Conservation (phyloP, 2,797 vertebrate species). For the Semaprochilodus insignis region DNA sequence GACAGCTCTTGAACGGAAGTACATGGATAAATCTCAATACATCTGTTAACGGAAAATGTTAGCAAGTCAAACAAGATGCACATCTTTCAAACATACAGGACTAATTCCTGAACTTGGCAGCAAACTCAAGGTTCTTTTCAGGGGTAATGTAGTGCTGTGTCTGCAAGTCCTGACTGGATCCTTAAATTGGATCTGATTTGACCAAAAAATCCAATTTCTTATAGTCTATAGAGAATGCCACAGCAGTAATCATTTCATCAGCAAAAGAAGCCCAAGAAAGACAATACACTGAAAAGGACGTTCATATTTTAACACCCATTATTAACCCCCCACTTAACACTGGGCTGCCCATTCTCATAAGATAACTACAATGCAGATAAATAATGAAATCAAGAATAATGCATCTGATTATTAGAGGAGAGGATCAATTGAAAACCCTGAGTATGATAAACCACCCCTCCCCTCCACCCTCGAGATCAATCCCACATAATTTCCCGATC, state of each 20-base stretch:
- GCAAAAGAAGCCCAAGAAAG: slow-evolving; percentile 14
- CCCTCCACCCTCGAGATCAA: slow-evolving; percentile 77
- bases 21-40: neutral
- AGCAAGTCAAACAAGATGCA: neutral
- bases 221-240: neutral
- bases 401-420: slow-evolving; percentile 75
- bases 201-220: neutral
- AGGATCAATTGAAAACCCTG: slow-evolving; percentile 76
- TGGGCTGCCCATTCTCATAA: slow-evolving; percentile 64
- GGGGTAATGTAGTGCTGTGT: neutral
- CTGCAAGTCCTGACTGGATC: neutral
- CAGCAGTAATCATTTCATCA: slow-evolving; percentile 1
- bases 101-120: neutral
- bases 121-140: neutral
- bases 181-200: neutral
- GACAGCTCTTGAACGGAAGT: neutral
- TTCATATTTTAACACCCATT: slow-evolving; percentile 13
- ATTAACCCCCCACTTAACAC: slow-evolving; percentile 23
- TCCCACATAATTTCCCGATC: slow-evolving; percentile 81
- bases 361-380: slow-evolving; percentile 65
- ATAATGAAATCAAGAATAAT: slow-evolving; percentile 71
- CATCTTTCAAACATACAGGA: slow-evolving; percentile 1
- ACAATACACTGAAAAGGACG: slow-evolving; percentile 16
- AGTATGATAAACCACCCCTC: slow-evolving; percentile 72
- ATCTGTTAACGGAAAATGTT: neutral